Base-by-base conservation (phyloP, 2,888 invertebrate genomes). In the Drosophila acutilabella region DNA sequence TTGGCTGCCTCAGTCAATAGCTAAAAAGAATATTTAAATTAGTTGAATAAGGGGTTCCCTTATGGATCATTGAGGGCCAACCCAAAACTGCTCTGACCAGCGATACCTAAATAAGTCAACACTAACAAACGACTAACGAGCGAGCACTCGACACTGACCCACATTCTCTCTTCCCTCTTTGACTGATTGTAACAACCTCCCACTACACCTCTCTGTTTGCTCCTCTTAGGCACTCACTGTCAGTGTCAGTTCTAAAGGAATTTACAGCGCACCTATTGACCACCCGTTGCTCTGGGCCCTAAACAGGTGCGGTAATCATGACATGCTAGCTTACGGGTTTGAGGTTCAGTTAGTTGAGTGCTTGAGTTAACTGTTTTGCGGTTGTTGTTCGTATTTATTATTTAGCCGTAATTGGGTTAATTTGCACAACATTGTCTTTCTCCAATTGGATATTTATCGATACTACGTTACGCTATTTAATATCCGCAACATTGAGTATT, bases 351-450 rank as follows among this genome's bases (percentile, higher is more conserved):
- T 45, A 23, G 53, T 60, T 38, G 11, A 41, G n/a, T 47, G 23
- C 38, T 76, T 30, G 30, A 30, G 30, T 36, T 36, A 36, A 36
- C 41, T 54, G 45, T 61, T 58, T 41, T 45, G 51, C 56, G 51
- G 26, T 41, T 48, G 20, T 50, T 68, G 23, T 70, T 64, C 56
- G 50, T 51, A 71, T 86, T 80, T 71, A 86, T 84, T 86, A 83
- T 88, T 88, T 71, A 83, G 50, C 54, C 64, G 71, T 86, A 84
- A 84, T 84, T 88, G 89, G 76, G 64, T 75, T 83, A 86, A 84
- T 86, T 86, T 74, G 71, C 65, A 53, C 58, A 67, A 62, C 67
- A 69, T 74, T 80, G 84, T 83, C 78, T 73, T 76, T 60, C 56
- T 50, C 20, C 33, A 13, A 26, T 41, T 48, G 13, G 41, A 47